These are phyloP conservation scores for Bujurquina vittata DNA, from an alignment of 2,113 vertebrate genomes.

Conservation along the genomic window DNA sequence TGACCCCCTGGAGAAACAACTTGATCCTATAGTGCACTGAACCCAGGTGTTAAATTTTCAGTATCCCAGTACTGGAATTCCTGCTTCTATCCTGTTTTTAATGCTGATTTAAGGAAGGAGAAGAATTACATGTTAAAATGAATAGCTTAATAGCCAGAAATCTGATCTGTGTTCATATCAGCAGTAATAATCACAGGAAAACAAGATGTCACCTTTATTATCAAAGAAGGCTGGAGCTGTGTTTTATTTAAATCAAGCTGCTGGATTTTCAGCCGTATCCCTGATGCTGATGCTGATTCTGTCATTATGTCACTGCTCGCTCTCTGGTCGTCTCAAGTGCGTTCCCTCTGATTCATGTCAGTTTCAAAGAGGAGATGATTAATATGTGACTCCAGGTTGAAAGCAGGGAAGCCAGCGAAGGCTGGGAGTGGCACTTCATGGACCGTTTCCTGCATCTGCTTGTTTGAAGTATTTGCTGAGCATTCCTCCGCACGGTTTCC, in stretches of 20 bases:
- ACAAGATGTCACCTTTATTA: conserved; percentile 13
- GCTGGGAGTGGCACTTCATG: conserved; percentile 55
- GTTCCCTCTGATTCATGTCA: conserved; percentile 46
- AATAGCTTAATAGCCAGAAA: conserved; percentile 17
- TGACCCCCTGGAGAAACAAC: conserved; percentile 40
- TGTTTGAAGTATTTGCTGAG: conserved; percentile 72
- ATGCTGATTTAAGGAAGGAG: conserved; percentile 39
- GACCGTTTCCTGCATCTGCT: conserved; percentile 48
- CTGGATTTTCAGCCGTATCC: conserved; percentile 33
- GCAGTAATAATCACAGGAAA: conserved; percentile 30
- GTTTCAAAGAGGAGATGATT: conserved; percentile 58
- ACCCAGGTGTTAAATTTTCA: conserved; percentile 53
- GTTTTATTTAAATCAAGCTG: conserved; percentile 33
- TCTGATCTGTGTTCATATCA: conserved; percentile 10
- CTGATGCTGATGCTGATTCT: conserved; percentile 28
- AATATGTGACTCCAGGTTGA: conserved; percentile 48
- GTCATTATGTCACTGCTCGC: conserved; percentile 36
- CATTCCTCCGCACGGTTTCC: conserved; percentile 48
- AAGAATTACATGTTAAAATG: conserved; percentile 21
- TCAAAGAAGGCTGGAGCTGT: conserved; percentile 28
- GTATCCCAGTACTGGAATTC: conserved; percentile 45
- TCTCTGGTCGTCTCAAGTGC: conserved; percentile 42
- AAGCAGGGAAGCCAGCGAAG: conserved; percentile 37
- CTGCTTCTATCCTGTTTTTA: conserved; percentile 22
- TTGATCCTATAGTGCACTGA: conserved; percentile 7